Evolutionary conservation across 2,797 vertebrate genomes (phyloP).

Genomic region (Pseudochromis fuscus): DNA sequence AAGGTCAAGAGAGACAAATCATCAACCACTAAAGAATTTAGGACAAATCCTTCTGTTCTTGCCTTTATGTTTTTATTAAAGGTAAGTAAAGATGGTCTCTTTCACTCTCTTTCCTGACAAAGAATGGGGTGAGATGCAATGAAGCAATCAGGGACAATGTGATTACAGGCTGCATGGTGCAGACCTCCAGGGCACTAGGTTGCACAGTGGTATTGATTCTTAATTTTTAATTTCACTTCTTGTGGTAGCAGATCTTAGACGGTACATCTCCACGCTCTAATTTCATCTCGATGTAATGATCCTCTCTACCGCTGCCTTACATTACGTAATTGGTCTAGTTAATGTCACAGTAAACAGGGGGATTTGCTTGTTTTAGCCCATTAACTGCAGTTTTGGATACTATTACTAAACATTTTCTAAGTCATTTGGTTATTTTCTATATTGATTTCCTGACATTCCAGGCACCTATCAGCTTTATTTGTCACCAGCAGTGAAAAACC

Average conservation of each 20-base stretch:
- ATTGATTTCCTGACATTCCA: slow-evolving; percentile 1
- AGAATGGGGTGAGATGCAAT: neutral
- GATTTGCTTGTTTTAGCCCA: slow-evolving; percentile 30
- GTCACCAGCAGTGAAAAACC: neutral
- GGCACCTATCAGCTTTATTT: neutral
- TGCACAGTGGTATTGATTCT: slow-evolving; percentile 4
- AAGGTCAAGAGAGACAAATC: neutral
- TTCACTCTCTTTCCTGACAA: no score
- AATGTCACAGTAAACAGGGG: slow-evolving; percentile 30
- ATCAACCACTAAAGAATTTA: neutral
- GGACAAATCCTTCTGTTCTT: neutral
- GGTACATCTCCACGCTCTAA: neutral
- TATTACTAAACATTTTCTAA: slow-evolving; percentile 12
- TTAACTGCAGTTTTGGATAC: neutral
- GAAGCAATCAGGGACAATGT: neutral
- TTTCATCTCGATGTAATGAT: neutral
- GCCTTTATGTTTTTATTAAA: neutral
- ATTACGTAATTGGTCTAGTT: slow-evolving; percentile 5
- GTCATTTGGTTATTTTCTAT: slow-evolving; percentile 4
- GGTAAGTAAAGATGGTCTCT: neutral
- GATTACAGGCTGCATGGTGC: neutral
- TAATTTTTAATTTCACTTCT: slow-evolving; percentile 20
- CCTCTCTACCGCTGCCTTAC: slow-evolving; percentile 1
- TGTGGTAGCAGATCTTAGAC: neutral
- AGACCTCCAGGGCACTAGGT: neutral